Conservation (phyloP, 2,888 invertebrate species). For the Entomobrya multifasciata region DNA sequence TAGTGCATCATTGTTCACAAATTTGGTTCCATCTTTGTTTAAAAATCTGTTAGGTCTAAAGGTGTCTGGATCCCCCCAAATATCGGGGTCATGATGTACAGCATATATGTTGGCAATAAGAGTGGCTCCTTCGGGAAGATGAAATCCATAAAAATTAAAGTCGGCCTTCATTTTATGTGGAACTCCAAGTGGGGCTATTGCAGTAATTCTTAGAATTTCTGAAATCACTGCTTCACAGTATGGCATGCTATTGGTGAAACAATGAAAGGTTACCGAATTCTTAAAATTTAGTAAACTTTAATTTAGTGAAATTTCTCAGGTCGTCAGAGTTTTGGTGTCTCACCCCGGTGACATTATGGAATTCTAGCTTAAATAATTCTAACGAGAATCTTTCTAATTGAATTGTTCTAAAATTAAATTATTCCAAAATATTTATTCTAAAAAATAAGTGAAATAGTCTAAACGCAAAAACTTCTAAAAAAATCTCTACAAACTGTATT, state of each 20-base stretch:
- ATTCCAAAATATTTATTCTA: too few species aligned
- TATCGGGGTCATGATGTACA: conserved; percentile 59
- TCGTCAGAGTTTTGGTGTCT: too few species aligned
- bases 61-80: conserved; percentile 75
- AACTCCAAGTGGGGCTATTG: conserved; percentile 67
- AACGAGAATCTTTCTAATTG: too few species aligned
- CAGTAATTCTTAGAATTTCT: conserved; percentile 68
- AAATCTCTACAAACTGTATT: too few species aligned
- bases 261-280: too few species aligned
- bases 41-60: conserved; percentile 77
- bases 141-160: not conserved
- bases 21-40: not conserved
- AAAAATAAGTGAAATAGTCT: too few species aligned
- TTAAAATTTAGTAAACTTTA: too few species aligned
- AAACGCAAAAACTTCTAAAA: too few species aligned
- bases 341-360: too few species aligned
- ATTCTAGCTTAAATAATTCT: too few species aligned
- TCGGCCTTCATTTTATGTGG: not conserved
- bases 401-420: too few species aligned
- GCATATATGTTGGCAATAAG: not conserved
- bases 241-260: not conserved
- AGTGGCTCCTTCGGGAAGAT: not conserved
- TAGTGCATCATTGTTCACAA: not conserved
- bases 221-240: conserved; percentile 47
- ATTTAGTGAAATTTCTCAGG: too few species aligned